Evolutionary conservation across 2,797 vertebrate genomes (phyloP), one percentile per base, ranked within the genome.

Genomic region (Poeciliopsis gracilis): DNA sequence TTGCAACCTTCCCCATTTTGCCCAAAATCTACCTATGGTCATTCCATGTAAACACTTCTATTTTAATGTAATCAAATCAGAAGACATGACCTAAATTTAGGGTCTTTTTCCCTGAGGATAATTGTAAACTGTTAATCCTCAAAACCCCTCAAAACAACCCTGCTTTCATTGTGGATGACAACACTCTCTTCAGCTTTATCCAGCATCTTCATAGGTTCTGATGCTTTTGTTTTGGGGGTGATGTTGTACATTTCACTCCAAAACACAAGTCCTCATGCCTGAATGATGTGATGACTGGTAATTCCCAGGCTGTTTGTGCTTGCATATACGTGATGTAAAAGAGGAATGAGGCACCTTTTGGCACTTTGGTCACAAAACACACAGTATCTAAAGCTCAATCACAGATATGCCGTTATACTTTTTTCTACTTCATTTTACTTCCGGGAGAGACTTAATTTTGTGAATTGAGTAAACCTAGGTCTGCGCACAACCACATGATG

Each of bases 391-490:
- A 43, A 49, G 12, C 5, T 72, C 33, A 0, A 69, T 41, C 28
- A 49, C 47, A 75, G 41, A 72, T 41, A 10, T 43, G 51, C 67
- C 33, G 30, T 73, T 63, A n/a, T 47, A 49, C 15, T 23, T 73
- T 59, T 33, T 38, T 28, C 3, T 63, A 23, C 30, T 73, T 73
- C 1, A 33, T 8, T 10, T 47, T n/a, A 41, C 23, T 78, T 66
- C 45, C 20, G 75, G 41, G n/a, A 10, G 36, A 61, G 28, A 73
- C 78, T 28, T 51, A 36, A 78, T 13, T 10, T 59, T 72, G 45
- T 83, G 28, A 77, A 8, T 41, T 43, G 63, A 41, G 66, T 81
- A 51, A 78, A 66, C 78, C 74, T 72, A 36, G 76, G 43, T 43
- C 30, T 77, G 16, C 28, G 45, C n/a, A 63, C 18, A 5, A 36